Evolutionary conservation across 1,140 invertebrate species (phyloP).

Genomic region (Zaprionus camerounensis): DNA sequence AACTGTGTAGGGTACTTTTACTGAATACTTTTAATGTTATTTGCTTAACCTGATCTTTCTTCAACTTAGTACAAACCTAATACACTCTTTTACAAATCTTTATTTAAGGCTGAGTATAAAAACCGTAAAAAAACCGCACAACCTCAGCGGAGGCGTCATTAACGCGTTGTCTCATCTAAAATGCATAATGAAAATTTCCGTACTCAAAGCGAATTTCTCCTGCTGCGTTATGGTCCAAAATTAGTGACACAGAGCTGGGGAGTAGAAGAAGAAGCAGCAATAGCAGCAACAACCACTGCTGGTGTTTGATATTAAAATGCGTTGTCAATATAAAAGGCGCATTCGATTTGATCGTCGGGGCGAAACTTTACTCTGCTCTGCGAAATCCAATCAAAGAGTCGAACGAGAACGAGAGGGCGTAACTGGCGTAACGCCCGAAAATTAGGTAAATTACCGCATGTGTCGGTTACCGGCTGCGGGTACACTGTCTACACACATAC

Average conservation of each 20-base stretch:
- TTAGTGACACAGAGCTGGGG: conserved; percentile 28
- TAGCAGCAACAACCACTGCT: neutral
- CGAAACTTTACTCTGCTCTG: conserved; percentile 7
- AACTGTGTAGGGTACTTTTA: neutral
- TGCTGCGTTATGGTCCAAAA: conserved; percentile 30
- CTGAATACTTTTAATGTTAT: no score
- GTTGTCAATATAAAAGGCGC: conserved; percentile 60
- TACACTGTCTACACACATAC: conserved; percentile 4
- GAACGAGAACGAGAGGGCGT: conserved; percentile 30
- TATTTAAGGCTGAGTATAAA: neutral
- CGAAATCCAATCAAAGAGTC: conserved; percentile 64
- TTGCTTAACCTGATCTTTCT: no score
- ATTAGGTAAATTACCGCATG: conserved; percentile 77
- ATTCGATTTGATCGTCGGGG: conserved; percentile 66
- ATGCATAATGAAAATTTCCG: conserved; percentile 56
- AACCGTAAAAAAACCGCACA: conserved; percentile 3
- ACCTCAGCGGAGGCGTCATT: conserved; percentile 28
- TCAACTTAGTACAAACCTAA: neutral
- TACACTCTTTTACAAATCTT: neutral
- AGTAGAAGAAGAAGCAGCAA: conserved; percentile 6
- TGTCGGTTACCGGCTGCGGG: conserved; percentile 56
- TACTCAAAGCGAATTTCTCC: conserved; percentile 33
- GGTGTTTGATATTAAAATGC: conserved; percentile 66
- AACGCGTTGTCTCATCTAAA: conserved; percentile 32
- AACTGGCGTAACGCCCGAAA: conserved; percentile 55